A percentile compares a stretch with the other conserved stretches of the same genome.
Conservation (phyloP, 2,113 vertebrate species). For the Spea multiplicata region DNA sequence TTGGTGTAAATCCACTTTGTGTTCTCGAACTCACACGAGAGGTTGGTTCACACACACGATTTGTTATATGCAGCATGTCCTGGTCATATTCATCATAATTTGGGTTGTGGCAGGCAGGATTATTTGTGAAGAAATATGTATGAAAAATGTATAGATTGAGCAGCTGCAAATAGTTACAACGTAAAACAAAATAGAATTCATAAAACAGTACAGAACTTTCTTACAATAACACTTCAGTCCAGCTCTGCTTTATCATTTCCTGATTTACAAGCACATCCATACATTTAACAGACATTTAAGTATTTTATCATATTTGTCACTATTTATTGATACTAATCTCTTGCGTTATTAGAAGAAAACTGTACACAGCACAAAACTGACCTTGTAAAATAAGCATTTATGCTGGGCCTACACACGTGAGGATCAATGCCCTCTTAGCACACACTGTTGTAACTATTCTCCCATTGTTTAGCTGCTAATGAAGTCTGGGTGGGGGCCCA, state of each 20-base stretch:
- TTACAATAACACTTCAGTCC: slow-evolving; percentile 36
- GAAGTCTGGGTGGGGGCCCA: too few relatives aligned
- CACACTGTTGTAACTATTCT: too few relatives aligned
- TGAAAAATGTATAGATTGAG: slow-evolving; percentile 7
- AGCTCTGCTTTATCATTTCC: not conserved
- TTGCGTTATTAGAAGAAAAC: too few relatives aligned
- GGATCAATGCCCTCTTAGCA: too few relatives aligned
- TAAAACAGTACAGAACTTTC: slow-evolving; percentile 14
- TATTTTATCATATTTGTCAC: too few relatives aligned
- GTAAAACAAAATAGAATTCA: not conserved
- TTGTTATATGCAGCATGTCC: slow-evolving; percentile 18
- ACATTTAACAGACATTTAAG: too few relatives aligned
- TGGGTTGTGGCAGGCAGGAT: slow-evolving; percentile 40
- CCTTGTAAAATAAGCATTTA: too few relatives aligned
- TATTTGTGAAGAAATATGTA: slow-evolving; percentile 29
- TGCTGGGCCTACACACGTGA: too few relatives aligned
- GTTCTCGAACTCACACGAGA: slow-evolving; percentile 13
- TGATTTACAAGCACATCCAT: too few relatives aligned
- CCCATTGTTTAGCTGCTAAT: too few relatives aligned
- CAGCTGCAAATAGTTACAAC: slow-evolving; percentile 40
- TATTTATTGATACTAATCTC: too few relatives aligned
- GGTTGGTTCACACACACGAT: slow-evolving; percentile 28
- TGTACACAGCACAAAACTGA: too few relatives aligned
- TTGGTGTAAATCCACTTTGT: slow-evolving; percentile 27
- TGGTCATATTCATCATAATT: slow-evolving; percentile 34